Base-by-base conservation (phyloP, 2,888 invertebrate species). In the Deroplatys truncata region DNA sequence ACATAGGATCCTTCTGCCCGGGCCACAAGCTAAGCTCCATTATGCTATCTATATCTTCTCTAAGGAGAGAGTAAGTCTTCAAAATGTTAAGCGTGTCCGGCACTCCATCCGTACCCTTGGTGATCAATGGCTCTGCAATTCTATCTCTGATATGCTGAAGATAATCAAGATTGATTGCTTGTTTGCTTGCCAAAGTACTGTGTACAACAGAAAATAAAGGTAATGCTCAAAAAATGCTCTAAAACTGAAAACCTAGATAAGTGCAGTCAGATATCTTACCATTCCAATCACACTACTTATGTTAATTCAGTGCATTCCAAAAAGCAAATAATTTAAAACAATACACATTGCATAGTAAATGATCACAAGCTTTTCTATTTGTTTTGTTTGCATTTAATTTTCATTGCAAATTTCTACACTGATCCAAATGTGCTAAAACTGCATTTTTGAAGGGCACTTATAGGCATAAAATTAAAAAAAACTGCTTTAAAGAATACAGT, bases 21-120 rank as follows among this genome's bases (percentile, higher is more conserved):
- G 98, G 96, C 98, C 99, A 99, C 82, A 96, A 93, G 0, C 97
- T 96, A 56, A 99, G 93, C 92, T 99, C 99, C 16, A 97, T 94
- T 43, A 99, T 94, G 20, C 97, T 97, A 91, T 99, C 99, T 92
- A 99, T 94, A 93, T 99, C 99, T 92, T 99, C 99, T 90, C 98
- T 95, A 88, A 98, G 93, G 90, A 99, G 94, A 92, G 97, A 96
- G 93, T 99, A 99, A 10, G 96, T 94, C 92, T 97, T 96, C 94
- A 99, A 95, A 25, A 97, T 95, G 9, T 95, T 94, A 85, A 99
- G 93, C 0, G 98, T 95, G 89, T 95, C 93, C 0, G 94, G 93
- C 2, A 99, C 95, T 10, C 98, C 98, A 0, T 97, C 97, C 0
- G 93, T 91, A 3, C 96, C 97, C 5, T 95, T 93, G 16, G 94